Evolutionary conservation across 2,113 vertebrate species (phyloP).

Genomic region (Plecotus auritus): DNA sequence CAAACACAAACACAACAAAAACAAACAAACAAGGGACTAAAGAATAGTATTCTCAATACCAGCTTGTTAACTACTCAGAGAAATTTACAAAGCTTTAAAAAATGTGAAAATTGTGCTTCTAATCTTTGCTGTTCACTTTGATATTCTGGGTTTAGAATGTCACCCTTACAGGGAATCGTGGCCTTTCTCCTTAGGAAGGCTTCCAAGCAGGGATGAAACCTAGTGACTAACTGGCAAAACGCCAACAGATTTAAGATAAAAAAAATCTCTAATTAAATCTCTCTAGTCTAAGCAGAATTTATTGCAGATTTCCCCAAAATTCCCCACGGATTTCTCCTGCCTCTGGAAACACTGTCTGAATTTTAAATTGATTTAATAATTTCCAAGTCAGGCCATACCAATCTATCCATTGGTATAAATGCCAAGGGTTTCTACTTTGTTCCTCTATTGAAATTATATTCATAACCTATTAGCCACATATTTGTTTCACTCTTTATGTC

Average conservation of each 20-base stretch:
- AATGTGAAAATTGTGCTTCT: not conserved
- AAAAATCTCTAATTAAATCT: conserved; percentile 50
- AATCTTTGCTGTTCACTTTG: not conserved
- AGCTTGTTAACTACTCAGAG: not conserved
- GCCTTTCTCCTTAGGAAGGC: not conserved
- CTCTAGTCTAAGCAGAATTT: not conserved
- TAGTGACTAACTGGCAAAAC: conserved; percentile 23
- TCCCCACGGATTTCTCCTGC: not conserved
- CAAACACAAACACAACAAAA: no score
- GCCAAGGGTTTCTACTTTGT: not conserved
- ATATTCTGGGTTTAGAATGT: not conserved
- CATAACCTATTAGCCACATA: not conserved
- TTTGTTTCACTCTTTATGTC: not conserved
- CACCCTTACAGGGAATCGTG: not conserved
- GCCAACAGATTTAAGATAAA: conserved; percentile 20
- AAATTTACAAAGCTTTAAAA: not conserved
- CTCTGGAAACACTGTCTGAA: not conserved
- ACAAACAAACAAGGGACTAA: not conserved
- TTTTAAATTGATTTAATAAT: not conserved
- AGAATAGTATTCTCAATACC: not conserved
- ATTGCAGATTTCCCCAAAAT: not conserved
- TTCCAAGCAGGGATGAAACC: not conserved
- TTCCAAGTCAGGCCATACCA: not conserved
- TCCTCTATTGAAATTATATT: not conserved
- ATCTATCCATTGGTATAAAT: not conserved